Percentiles rank a stretch among this genome's conserved stretches.
Evolutionary conservation across 2,113 vertebrate species (phyloP).

Genomic region (Sprattus sprattus): DNA sequence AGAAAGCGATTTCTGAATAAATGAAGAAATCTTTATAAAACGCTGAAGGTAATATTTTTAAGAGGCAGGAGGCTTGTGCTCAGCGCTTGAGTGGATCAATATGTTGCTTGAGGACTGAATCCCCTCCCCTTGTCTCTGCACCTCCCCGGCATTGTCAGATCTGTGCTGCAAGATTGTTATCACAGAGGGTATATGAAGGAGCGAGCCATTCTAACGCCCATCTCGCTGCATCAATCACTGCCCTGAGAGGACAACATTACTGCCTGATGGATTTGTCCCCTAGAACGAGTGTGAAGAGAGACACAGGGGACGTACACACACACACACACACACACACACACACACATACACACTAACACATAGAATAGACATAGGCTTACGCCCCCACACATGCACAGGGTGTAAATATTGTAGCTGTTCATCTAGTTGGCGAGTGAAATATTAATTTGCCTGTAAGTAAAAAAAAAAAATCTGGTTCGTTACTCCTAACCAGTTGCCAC

Average conservation of each 20-base stretch:
- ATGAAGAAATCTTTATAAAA: neutral
- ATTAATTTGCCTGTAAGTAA: too few species aligned
- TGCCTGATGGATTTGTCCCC: constrained; percentile 18
- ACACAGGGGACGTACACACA: neutral
- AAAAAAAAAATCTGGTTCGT: too few species aligned
- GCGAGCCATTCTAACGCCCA: constrained; percentile 1
- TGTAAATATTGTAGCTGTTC: too few species aligned
- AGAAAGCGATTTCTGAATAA: neutral
- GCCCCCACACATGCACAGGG: too few species aligned
- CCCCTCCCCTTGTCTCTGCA: neutral
- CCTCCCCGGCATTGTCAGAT: constrained; percentile 5
- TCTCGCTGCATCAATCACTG: constrained; percentile 10
- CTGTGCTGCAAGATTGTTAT: constrained; percentile 25
- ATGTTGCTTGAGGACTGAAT: neutral
- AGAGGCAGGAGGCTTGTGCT: neutral
- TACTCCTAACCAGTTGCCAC: too few species aligned
- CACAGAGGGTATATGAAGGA: constrained; percentile 14
- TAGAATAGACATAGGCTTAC: neutral
- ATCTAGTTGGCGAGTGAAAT: too few species aligned
- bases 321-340: constrained; percentile 14
- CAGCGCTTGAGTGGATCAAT: constrained; percentile 11
- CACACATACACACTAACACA: neutral
- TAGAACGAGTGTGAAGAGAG: neutral
- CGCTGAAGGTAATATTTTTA: neutral
- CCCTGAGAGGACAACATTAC: neutral